phyloP scores from a whole-genome alignment of 2,113 vertebrate genomes.

The Lagopus muta region DNA sequence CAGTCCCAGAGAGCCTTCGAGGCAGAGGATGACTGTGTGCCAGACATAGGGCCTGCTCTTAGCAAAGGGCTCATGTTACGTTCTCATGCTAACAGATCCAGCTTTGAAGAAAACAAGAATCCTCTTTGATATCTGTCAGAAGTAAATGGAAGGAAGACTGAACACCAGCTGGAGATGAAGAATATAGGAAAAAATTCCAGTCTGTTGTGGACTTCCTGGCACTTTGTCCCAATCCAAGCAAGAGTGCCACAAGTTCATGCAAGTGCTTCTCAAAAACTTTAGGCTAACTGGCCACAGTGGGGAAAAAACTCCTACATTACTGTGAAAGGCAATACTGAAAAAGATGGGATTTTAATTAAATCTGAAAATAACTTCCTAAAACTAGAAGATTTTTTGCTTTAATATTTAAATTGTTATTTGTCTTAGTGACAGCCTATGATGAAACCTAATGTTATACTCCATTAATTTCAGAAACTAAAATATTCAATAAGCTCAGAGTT shows the following conservation, averaged over 20 bases:
- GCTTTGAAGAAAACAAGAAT: conserved; percentile 4
- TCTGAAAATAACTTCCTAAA: conserved; percentile 3
- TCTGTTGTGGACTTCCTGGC: not conserved
- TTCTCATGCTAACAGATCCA: not conserved
- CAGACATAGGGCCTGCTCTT: not conserved
- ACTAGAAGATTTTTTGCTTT: conserved; percentile 11
- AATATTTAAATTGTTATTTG: conserved; percentile 55
- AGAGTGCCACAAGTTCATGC: not conserved
- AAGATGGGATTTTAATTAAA: not conserved
- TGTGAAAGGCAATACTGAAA: not conserved
- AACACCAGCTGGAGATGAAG: not conserved
- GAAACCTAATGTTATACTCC: not conserved
- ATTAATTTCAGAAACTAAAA: conserved; percentile 51
- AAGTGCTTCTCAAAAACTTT: not conserved
- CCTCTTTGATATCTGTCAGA: not conserved
- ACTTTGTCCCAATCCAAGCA: not conserved
- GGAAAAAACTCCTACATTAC: not conserved
- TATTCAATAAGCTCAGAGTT: conserved; percentile 3
- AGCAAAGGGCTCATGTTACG: not conserved
- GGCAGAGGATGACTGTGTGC: not conserved
- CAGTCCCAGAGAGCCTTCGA: conserved; percentile 6
- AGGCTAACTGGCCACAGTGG: not conserved
- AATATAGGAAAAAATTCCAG: not conserved
- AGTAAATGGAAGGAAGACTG: not conserved
- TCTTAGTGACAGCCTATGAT: conserved; percentile 48